Evolutionary conservation across 2,888 invertebrate species (phyloP), one percentile per base, ranked within the genome.

Genomic region (Pseudanteris insignis): DNA sequence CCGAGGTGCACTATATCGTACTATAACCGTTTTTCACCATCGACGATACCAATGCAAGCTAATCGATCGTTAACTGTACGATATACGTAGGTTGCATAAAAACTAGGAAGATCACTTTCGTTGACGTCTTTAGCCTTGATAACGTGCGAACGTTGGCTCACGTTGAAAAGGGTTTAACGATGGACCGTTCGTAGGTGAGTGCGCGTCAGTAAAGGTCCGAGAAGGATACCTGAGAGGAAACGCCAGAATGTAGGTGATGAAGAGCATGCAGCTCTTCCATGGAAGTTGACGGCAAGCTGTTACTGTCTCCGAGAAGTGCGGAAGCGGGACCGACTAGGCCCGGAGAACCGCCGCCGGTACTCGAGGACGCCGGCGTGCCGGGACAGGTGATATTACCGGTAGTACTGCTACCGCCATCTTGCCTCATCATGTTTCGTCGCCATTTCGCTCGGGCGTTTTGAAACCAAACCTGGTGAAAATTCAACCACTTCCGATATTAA

Each of bases 401-500:
- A 13, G 72, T 51, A 50, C 67, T 64, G 64, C 69, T 70, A 21
- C 87, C 86, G 74, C 87, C 86, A 74, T 94, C 93, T 75, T 92
- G 93, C 38, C 93, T 83, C 90, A 93, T 91, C 78, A 93, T 87
- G 81, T 93, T 96, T 41, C 98, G 87, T 66, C 99, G 88, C 92
- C 96, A 98, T 83, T 99, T 99, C 25, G 98, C 99, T 41, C 98
- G 85, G 0, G 98, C 97, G 79, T 99, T 99, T 86, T 99, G 98
- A 81, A 98, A 98, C 98, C 98, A 98, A 1, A 98, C 97, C 96
- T 98, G 73, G 34, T 25, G 30, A 9, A 44, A n/a, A 50, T 50
- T 28, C 9, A 15, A 2, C n/a, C n/a, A 46, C 34, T 46, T 46
- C 46, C 53, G 53, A 44, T 53, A 46, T 54, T 46, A 11, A 13